phyloP scores from a whole-genome alignment of 2,113 vertebrate species.

The Microtus richardsoni region DNA sequence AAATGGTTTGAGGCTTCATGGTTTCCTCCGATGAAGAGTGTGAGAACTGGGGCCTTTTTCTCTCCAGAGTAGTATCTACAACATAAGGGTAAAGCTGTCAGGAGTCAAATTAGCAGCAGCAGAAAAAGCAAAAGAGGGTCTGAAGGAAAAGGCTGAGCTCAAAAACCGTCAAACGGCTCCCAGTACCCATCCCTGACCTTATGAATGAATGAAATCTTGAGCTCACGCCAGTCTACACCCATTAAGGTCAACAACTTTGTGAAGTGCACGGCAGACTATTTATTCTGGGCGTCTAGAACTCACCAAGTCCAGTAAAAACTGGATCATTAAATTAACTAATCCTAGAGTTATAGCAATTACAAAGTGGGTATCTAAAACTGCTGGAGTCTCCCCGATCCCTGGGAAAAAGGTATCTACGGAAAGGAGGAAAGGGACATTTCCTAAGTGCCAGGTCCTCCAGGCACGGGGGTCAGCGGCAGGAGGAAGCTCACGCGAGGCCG shows the following conservation, averaged over 20 bases:
- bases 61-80: conserved; percentile 97
- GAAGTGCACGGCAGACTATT: not conserved
- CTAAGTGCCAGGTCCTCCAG: not conserved
- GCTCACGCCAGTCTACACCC: not conserved
- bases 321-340: not conserved
- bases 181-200: not conserved
- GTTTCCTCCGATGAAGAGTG: conserved; percentile 98
- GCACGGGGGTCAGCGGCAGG: not conserved
- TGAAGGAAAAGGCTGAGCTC: not conserved
- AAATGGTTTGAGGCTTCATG: conserved; percentile 98
- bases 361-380: not conserved
- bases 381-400: not conserved
- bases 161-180: not conserved
- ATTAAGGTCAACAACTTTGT: not conserved
- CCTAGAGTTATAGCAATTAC: not conserved
- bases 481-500: not conserved
- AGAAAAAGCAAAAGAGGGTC: conserved; percentile 26
- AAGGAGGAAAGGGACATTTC: not conserved
- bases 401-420: not conserved
- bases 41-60: conserved; percentile 95
- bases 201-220: not conserved
- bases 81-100: conserved; percentile 45
- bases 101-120: not conserved
- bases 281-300: not conserved
- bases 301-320: not conserved